Evolutionary conservation across 2,797 vertebrate genomes (phyloP).

Genomic region (Gymnodraco acuticeps): DNA sequence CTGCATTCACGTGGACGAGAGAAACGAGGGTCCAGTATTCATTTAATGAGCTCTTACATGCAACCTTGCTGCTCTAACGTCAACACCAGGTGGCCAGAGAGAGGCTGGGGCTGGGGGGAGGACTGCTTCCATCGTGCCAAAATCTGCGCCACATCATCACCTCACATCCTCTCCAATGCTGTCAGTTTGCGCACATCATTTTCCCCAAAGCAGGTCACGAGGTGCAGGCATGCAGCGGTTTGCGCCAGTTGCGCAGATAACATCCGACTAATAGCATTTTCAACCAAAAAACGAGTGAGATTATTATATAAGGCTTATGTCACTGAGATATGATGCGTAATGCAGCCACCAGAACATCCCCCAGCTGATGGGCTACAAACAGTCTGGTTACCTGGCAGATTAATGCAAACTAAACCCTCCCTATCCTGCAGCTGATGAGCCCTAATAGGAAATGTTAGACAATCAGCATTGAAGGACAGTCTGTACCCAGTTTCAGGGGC

Average conservation of each 20-base stretch:
- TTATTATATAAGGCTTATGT: conserved; percentile 78
- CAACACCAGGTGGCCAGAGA: conserved; percentile 66
- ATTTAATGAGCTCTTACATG: conserved; percentile 75
- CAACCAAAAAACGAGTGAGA: conserved; percentile 54
- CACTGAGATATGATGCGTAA: conserved; percentile 68
- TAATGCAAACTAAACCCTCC: conserved; percentile 31
- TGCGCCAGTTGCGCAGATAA: conserved; percentile 57
- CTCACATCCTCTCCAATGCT: conserved; percentile 46
- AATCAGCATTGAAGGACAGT: conserved; percentile 25
- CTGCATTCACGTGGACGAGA: conserved; percentile 65
- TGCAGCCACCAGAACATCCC: conserved; percentile 63
- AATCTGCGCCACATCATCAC: conserved; percentile 55
- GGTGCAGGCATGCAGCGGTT: conserved; percentile 41
- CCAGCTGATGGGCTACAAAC: conserved; percentile 54
- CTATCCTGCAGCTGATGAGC: conserved; percentile 33
- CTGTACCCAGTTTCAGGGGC: conserved; percentile 43
- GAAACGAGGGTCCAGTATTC: conserved; percentile 55
- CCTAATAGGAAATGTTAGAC: conserved; percentile 8
- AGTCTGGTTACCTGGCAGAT: conserved; percentile 55
- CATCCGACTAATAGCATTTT: conserved; percentile 35
- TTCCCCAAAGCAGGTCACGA: conserved; percentile 20
- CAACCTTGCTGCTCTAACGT: conserved; percentile 56
- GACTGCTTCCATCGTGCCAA: conserved; percentile 27
- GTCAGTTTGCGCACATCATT: conserved; percentile 33
- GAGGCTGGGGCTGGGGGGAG: conserved; percentile 17